A percentile compares a stretch with the other conserved stretches of the same genome.
These are phyloP conservation scores for Bubo bubo DNA, from an alignment of 2,113 vertebrate species.

Conservation along the genomic window DNA sequence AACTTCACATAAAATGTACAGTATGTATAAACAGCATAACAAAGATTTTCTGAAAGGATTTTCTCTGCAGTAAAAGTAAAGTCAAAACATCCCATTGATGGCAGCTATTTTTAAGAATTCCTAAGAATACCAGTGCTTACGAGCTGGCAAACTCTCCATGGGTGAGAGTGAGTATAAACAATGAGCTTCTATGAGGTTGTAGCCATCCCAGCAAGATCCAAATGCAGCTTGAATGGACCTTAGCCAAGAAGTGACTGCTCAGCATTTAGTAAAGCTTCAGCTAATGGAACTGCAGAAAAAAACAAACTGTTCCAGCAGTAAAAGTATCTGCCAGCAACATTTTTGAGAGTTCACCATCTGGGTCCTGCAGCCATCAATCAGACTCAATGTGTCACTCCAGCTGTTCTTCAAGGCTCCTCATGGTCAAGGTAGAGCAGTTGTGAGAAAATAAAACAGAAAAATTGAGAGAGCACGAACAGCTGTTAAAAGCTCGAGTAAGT, in stretches of 20 bases:
- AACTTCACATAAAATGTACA: conserved; percentile 28
- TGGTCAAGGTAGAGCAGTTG: not conserved
- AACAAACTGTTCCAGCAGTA: not conserved
- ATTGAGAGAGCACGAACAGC: not conserved
- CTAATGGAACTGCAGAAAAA: not conserved
- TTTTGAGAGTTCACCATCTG: conserved; percentile 63
- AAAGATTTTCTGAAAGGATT: conserved; percentile 48
- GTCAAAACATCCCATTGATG: conserved; percentile 46
- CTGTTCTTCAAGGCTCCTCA: conserved; percentile 23
- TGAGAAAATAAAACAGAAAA: conserved; percentile 31
- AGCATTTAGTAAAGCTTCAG: conserved; percentile 39
- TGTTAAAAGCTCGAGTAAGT: not conserved
- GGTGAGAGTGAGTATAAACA: conserved; percentile 21
- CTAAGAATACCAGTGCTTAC: not conserved
- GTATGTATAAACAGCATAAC: conserved; percentile 35
- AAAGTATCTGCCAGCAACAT: conserved; percentile 37
- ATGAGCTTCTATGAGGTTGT: conserved; percentile 41
- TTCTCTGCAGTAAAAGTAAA: conserved; percentile 23
- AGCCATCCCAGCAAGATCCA: conserved; percentile 8
- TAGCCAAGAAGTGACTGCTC: conserved; percentile 53
- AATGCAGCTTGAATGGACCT: conserved; percentile 38
- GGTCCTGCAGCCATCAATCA: conserved; percentile 29
- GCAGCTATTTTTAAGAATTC: conserved; percentile 32
- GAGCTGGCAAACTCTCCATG: not conserved
- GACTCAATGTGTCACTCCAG: conserved; percentile 24